Conservation (phyloP, 64 coral and sea anemone species). For the Stylophora pistillata region DNA sequence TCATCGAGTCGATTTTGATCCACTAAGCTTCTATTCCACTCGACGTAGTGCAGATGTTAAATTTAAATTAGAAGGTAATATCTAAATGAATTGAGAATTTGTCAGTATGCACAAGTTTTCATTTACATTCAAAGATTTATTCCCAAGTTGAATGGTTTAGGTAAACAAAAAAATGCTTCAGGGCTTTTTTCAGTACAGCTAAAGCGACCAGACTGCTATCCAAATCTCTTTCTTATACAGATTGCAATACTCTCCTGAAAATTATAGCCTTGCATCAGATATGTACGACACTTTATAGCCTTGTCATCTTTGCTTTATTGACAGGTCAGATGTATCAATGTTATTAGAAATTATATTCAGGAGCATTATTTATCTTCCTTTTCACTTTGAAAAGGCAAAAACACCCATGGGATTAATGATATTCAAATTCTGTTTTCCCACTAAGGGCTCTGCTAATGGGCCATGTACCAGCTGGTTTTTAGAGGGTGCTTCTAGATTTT, state of each 20-base stretch:
- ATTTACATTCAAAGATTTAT: not conserved
- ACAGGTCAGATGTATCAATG: not conserved
- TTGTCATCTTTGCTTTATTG: not conserved
- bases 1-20: not conserved
- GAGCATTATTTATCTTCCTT: not conserved
- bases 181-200: not conserved
- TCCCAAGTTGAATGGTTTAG: not conserved
- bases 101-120: not conserved
- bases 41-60: constrained; percentile 6
- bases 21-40: not conserved
- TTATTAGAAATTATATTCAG: not conserved
- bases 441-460: not conserved
- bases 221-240: not conserved
- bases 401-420: not conserved
- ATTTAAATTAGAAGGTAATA: constrained; percentile 31
- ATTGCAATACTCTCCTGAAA: not conserved
- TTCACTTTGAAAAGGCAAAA: constrained; percentile 6
- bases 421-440: not conserved
- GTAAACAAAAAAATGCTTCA: not conserved
- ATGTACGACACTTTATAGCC: not conserved
- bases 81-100: constrained; percentile 3
- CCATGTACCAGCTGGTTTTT: not conserved
- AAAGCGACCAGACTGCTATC: not conserved
- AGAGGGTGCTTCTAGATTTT: not conserved
- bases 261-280: not conserved